Evolutionary conservation across 2,797 vertebrate species (phyloP), one percentile per base, ranked within the genome.

Genomic region (Pipistrellus pipistrellus): DNA sequence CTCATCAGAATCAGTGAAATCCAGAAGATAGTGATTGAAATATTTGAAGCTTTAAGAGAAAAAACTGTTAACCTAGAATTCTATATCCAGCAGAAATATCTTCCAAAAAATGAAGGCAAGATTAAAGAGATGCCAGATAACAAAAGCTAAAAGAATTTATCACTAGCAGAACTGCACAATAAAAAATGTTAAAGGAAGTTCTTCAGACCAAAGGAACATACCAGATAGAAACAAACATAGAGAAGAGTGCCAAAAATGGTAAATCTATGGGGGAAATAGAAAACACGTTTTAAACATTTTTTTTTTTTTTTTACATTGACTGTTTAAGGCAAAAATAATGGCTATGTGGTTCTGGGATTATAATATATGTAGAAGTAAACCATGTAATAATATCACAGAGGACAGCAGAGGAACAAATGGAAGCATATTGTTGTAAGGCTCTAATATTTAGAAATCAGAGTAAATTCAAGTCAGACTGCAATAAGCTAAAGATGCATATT

Each of bases 41-140:
- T 8, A 69, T 53, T 25, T 23, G 30, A 78, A 32, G 25, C 30
- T 64, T 48, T 73, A 17, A 66, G 78, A 25, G 21, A 75, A 59
- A 73, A 64, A 80, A 20, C 21, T 64, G 14, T 30, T 80, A 80
- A 57, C 27, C 64, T 87, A 77, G 59, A 89, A 81, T 86, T 85
- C 62, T 72, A 4, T 57, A 44, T 78, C 51, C 20, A 80, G n/a
- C 14, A 51, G 10, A 75, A 94, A 62, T n/a, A 68, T 12, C 27
- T 66, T 78, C 64, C 83, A 35, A 62, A 76, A 81, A 92, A 85
- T 80, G 55, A 88, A 88, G 55, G 48, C 62, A 91, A 85, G 88
- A 72, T 73, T 73, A 71, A 84, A 93, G 23, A 55, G 23, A 53
- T 44, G n/a, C 64, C 38, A 64, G 18, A 59, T 64, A 46, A 59